A percentile compares a stretch with the other conserved stretches of the same genome.
These are phyloP conservation scores for Eulacestoma nigropectus DNA, from an alignment of 2,113 vertebrate species.

Conservation along the genomic window DNA sequence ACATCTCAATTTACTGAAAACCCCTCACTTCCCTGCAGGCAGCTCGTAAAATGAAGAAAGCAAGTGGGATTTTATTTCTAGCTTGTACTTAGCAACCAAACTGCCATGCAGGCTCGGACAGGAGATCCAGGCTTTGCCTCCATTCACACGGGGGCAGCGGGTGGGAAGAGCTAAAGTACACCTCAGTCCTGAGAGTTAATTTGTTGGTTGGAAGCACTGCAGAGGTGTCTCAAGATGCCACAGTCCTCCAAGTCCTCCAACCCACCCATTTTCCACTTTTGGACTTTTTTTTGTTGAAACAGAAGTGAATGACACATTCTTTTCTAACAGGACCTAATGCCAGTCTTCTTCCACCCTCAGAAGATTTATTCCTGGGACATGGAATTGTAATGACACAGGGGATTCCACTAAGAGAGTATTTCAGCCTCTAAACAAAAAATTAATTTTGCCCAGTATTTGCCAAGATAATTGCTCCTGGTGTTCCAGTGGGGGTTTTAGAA, in stretches of 20 bases:
- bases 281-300: background rate
- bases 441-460: background rate
- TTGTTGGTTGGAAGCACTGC: background rate
- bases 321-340: background rate
- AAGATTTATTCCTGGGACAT: background rate
- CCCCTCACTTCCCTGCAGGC: background rate
- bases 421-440: background rate
- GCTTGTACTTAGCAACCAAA: background rate
- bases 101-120: background rate
- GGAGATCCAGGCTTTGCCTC: background rate
- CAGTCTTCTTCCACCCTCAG: background rate
- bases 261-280: background rate
- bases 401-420: background rate
- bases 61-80: background rate
- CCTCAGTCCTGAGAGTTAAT: accelerated
- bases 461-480: background rate
- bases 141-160: background rate
- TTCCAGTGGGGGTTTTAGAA: background rate
- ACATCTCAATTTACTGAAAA: background rate
- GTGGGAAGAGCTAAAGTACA: background rate
- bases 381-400: background rate
- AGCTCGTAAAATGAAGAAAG: background rate
- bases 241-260: background rate
- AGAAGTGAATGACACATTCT: background rate
- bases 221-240: background rate